Evolutionary conservation across 2,113 vertebrate genomes (phyloP), one percentile per base, ranked within the genome.

Genomic region (Herpetotheres cachinnans): DNA sequence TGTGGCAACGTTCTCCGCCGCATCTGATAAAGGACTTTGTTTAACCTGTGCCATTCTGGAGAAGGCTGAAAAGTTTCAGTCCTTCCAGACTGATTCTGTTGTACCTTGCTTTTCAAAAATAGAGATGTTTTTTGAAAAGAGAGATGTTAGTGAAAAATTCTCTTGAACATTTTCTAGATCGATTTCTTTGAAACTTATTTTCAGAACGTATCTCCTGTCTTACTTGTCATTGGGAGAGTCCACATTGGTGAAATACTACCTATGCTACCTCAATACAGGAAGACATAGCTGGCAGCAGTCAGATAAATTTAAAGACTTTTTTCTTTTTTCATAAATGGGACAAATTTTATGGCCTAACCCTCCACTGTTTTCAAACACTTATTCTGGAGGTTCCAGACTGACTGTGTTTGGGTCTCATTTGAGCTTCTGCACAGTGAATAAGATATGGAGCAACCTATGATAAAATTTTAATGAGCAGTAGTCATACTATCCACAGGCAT

Each of bases 401-500:
- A 19, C 30, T n/a, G 13, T 65, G 40, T 84, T 87, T 79, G 82
- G 66, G n/a, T 93, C 67, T 91, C 67, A 46, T 95, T 71, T 91
- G 87, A 94, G 93, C 49, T 91, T 80, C 70, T 80, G 72, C 46
- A 52, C 29, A 14, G 5, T 67, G 59, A 93, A 71, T 85, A 86
- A 93, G 91, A 93, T 73, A 46, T 16, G 50, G 82, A 91, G 76
- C 74, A 94, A 77, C 74, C 84, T 58, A 8, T 77, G 89, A 83
- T 97, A 85, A 97, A 96, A 96, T 88, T 87, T 95, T 96, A 97
- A 97, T 94, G 91, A 95, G 86, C 52, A 91, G 71, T 46, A 96
- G 91, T 93, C 93, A 90, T 71, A 54, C 78, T 93, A 94, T 94
- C 94, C 94, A 90, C 84, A 88, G 94, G 89, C 91, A 83, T 46